Conservation (phyloP, 2,888 invertebrate genomes). For the Stenodema calcarata region DNA sequence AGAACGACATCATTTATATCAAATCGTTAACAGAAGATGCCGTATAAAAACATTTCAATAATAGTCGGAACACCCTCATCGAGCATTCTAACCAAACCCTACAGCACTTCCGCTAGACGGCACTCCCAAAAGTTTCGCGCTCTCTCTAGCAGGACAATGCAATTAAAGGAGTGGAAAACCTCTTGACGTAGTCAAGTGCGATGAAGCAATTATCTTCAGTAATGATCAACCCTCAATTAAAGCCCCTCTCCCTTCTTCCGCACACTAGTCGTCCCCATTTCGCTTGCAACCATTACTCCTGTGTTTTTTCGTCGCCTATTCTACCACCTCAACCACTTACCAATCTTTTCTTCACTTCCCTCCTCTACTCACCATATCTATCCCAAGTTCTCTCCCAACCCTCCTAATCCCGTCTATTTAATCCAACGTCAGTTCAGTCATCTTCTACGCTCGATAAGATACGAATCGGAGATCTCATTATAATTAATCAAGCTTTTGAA, state of each 20-base stretch:
- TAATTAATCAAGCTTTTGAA: neutral
- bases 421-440: neutral
- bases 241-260: neutral
- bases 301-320: neutral
- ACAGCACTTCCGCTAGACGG: neutral
- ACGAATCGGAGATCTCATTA: constrained; percentile 11
- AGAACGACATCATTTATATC: neutral
- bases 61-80: neutral
- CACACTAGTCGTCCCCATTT: neutral
- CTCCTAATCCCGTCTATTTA: neutral
- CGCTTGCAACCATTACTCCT: constrained; percentile 3
- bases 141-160: constrained; percentile 26
- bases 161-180: constrained; percentile 41
- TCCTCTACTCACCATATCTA: neutral
- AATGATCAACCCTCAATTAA: constrained; percentile 41
- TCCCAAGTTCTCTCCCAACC: neutral
- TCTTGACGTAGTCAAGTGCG: constrained; percentile 34
- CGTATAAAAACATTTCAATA: neutral
- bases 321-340: neutral
- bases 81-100: neutral
- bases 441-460: neutral
- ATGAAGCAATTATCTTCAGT: constrained; percentile 35
- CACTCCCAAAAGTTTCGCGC: constrained; percentile 24
- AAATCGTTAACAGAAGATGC: neutral
- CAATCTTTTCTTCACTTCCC: neutral